Conservation (phyloP, 2,888 invertebrate genomes). For the Carpatolechia fugitivella region DNA sequence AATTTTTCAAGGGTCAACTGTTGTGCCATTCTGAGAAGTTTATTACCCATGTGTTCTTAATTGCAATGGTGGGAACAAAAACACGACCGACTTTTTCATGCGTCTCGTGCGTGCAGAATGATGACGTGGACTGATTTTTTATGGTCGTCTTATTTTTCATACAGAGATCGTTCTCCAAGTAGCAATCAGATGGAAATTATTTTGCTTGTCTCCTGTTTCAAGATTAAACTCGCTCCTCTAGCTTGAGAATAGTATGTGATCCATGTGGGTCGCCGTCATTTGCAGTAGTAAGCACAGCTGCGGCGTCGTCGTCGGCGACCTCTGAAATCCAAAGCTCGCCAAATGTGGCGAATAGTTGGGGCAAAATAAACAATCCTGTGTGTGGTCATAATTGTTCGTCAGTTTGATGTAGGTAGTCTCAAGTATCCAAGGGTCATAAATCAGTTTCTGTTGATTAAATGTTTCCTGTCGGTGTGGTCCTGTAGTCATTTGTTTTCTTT, state of each 20-base stretch:
- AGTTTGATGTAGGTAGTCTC: neutral
- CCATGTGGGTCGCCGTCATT: neutral
- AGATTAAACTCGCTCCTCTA: neutral
- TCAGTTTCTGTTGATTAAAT: neutral
- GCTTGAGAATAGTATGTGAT: neutral
- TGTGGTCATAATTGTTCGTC: constrained; percentile 29
- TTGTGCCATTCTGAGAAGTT: constrained; percentile 39
- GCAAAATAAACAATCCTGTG: constrained; percentile 39
- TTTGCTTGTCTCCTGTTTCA: neutral
- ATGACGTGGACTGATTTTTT: neutral
- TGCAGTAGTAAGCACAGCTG: constrained; percentile 8
- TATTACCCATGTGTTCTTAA: constrained; percentile 4
- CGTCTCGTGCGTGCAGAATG: neutral
- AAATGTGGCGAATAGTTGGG: constrained; percentile 35
- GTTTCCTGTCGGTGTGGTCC: constrained; percentile 4
- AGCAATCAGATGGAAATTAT: neutral
- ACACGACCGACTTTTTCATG: neutral
- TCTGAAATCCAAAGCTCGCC: constrained; percentile 31
- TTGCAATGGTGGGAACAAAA: constrained; percentile 12
- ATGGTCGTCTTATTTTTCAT: neutral
- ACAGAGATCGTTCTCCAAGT: neutral
- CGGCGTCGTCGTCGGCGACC: constrained; percentile 19
- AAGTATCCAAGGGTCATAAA: neutral
- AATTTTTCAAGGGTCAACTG: constrained; percentile 37
- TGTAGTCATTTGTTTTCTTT: neutral